Base-by-base conservation (phyloP, 2,888 invertebrate genomes). In the Drosophila fulvimacula region DNA sequence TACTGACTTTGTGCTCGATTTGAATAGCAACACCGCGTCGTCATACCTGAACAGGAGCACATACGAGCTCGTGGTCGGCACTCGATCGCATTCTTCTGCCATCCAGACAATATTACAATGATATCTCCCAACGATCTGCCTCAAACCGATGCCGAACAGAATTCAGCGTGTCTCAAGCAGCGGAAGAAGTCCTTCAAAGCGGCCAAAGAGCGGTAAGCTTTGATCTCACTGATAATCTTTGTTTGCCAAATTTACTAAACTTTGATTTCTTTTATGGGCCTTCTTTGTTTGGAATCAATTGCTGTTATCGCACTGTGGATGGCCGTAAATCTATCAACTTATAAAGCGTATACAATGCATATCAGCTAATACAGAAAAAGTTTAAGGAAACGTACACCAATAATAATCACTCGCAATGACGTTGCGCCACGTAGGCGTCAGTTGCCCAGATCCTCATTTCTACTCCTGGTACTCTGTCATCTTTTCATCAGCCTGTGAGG, bases 81-180 rank as follows among this genome's bases (percentile, higher is more conserved):
- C 92, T 95, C 96, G 81, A 94, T 96, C 73, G 96, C 95, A 32
- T 96, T 95, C 93, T 96, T 96, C 93, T 95, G 96, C 81, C 95
- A 96, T 92, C 96, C 96, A 3, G 95, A 93, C 79, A 93, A 93
- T 73, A 73, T 91, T 49, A 93, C 92, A 48, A 91, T 91, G 90
- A 92, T 93, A 81, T 91, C 92, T 75, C 92, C 93, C 53, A 91
- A 90, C 69, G 93, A 93, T 81, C 88, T 93, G 83, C 91, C 92
- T 73, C 87, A 87, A 44, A 76, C 76, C 51, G 89, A 91, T 65
- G 84, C 82, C 36, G 87, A 85, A 49, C 83, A 90, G 71, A 88
- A 90, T 44, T 76, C 88, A 48, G 77, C 88, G 49, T 82, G 79
- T 60, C 92, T 91, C 78, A 93, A 93, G 78, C 83, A 89, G 65